phyloP scores from a whole-genome alignment of 2,113 vertebrate genomes.

The Bos taurus region ARS-UCD2.0 NC_037345.1:28776501-28777000 shows the following conservation, averaged over 20 bases:
- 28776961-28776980: conserved; percentile 13
- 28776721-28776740: neutral
- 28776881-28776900: neutral
- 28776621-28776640: neutral
- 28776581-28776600: neutral
- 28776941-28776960: neutral
- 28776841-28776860: neutral
- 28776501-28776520: neutral
- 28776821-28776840: neutral
- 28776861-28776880: neutral
- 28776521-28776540: neutral
- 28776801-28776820: neutral
- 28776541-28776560: neutral
- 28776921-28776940: neutral
- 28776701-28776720: neutral
- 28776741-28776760: neutral
- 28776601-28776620: neutral
- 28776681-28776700: neutral
- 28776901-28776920: neutral
- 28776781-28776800: neutral
- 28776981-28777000: conserved; percentile 32
- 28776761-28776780: neutral
- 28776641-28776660: neutral
- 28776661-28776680: neutral
- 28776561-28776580: neutral